Conservation (phyloP, 2,797 vertebrate genomes). For the Danio aesculapii region DNA sequence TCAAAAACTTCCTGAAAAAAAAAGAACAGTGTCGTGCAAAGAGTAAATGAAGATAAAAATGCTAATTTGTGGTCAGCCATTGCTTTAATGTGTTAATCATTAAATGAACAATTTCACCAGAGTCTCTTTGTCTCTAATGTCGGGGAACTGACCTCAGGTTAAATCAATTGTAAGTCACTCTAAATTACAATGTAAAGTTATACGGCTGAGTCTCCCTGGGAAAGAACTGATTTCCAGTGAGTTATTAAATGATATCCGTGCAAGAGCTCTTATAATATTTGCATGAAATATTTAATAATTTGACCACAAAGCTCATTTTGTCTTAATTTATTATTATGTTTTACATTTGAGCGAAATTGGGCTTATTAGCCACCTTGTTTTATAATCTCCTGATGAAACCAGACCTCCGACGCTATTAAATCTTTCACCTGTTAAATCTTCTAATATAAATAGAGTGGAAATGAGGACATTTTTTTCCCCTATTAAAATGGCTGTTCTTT, state of each 20-base stretch:
- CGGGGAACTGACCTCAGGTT: constrained; percentile 28
- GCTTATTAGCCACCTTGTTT: constrained; percentile 46
- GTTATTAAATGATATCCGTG: constrained; percentile 33
- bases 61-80: not conserved
- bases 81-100: constrained; percentile 24
- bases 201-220: constrained; percentile 1
- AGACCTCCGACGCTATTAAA: constrained; percentile 50
- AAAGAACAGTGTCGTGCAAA: not conserved
- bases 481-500: constrained; percentile 60
- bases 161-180: constrained; percentile 26
- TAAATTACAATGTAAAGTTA: constrained; percentile 31
- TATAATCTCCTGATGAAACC: constrained; percentile 55
- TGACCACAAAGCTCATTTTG: constrained; percentile 36
- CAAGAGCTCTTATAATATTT: constrained; percentile 29
- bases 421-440: constrained; percentile 56
- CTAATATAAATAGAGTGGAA: constrained; percentile 61
- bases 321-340: constrained; percentile 31
- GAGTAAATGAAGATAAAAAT: not conserved
- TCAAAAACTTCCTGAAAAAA: too few relatives aligned
- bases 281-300: constrained; percentile 29
- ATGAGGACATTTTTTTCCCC: constrained; percentile 58
- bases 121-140: constrained; percentile 33
- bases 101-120: constrained; percentile 10
- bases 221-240: constrained; percentile 5
- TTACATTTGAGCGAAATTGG: constrained; percentile 29